Percentiles rank a stretch among this genome's conserved stretches.
These are phyloP conservation scores for Saguinus oedipus DNA, from an alignment of 2,797 vertebrate species.

Conservation along the genomic window DNA sequence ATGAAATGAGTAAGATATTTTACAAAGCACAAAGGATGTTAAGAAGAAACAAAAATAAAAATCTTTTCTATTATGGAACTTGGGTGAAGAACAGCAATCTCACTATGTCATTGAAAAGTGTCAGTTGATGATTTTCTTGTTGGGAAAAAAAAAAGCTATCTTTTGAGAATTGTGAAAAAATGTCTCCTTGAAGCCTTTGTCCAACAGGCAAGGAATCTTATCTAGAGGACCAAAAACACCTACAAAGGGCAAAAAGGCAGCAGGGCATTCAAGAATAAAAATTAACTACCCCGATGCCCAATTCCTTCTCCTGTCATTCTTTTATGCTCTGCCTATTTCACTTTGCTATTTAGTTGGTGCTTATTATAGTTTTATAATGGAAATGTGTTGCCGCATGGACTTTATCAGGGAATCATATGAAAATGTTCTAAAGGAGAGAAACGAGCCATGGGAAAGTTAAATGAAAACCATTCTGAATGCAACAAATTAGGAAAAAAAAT, in stretches of 20 bases:
- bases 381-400: constrained; percentile 48
- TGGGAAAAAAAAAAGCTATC: neutral
- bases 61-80: neutral
- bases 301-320: constrained; percentile 17
- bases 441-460: constrained; percentile 73
- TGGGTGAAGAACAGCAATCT: neutral
- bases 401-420: constrained; percentile 63
- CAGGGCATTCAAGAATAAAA: constrained; percentile 28
- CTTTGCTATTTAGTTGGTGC: constrained; percentile 46
- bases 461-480: constrained; percentile 73
- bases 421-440: constrained; percentile 64
- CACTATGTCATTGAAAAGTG: neutral
- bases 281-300: neutral
- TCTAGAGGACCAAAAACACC: neutral
- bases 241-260: constrained; percentile 1
- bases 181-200: neutral
- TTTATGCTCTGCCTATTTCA: constrained; percentile 46
- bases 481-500: constrained; percentile 71
- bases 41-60: constrained; percentile 5
- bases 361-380: constrained; percentile 63
- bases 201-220: neutral
- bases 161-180: neutral
- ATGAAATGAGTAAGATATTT: neutral
- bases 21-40: constrained; percentile 20
- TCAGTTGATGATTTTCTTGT: neutral